phyloP scores from a whole-genome alignment of 2,797 vertebrate genomes.

The Chrysolophus pictus region DNA sequence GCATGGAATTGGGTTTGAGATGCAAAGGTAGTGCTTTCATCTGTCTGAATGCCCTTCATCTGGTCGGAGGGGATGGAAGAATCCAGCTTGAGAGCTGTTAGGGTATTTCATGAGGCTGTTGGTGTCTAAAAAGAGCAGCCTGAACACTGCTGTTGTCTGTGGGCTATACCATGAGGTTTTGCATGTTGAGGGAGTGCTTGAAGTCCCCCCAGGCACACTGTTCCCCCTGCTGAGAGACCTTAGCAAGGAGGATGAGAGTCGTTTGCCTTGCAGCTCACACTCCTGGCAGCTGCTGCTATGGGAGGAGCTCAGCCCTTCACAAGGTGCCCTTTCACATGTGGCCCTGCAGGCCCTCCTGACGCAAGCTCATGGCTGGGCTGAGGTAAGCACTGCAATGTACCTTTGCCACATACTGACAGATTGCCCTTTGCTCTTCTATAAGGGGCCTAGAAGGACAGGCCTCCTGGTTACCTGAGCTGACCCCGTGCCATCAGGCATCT shows the following conservation, averaged over 20 bases:
- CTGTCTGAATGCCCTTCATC: background rate
- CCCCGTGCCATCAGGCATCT: background rate
- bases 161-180: background rate
- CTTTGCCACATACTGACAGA: background rate
- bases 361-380: background rate
- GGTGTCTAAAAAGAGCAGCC: background rate
- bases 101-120: background rate
- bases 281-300: background rate
- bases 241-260: background rate
- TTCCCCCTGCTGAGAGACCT: background rate
- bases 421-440: background rate
- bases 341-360: background rate
- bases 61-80: background rate
- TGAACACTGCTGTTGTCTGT: slow-evolving; percentile 30
- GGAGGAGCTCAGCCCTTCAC: background rate
- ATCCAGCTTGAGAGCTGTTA: background rate
- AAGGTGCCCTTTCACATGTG: slow-evolving; percentile 1
- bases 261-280: slow-evolving; percentile 17
- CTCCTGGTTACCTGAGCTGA: background rate
- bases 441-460: background rate
- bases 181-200: background rate
- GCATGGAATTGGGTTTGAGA: background rate
- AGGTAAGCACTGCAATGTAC: fast-evolving
- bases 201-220: background rate
- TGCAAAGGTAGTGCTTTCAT: background rate